phyloP scores from a whole-genome alignment of 2,113 vertebrate genomes.

The Gambusia affinis region DNA sequence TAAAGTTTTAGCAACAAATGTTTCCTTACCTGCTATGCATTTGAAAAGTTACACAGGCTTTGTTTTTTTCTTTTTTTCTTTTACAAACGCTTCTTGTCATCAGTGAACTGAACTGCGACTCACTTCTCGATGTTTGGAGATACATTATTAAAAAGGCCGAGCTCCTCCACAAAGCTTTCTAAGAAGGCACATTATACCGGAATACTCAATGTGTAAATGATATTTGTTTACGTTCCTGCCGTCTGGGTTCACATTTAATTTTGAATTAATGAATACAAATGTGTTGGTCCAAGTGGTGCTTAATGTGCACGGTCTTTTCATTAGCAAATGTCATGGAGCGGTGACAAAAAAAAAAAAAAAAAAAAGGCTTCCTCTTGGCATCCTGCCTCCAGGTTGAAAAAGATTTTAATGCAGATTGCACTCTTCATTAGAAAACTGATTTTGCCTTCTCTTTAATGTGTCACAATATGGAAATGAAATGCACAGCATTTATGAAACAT shows the following conservation, averaged over 20 bases:
- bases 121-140: conserved; percentile 48
- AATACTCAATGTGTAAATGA: conserved; percentile 49
- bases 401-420: conserved; percentile 25
- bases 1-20: conserved; percentile 44
- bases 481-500: neutral
- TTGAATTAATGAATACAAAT: conserved; percentile 66
- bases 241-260: conserved; percentile 55
- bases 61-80: conserved; percentile 19
- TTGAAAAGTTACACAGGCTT: conserved; percentile 40
- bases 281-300: conserved; percentile 58
- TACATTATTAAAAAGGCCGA: conserved; percentile 42
- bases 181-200: neutral
- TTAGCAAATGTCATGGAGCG: conserved; percentile 34
- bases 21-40: conserved; percentile 40
- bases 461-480: conserved; percentile 18
- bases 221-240: conserved; percentile 54
- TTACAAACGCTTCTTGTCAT: conserved; percentile 20
- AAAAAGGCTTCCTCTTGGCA: neutral
- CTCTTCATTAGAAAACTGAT: conserved; percentile 22
- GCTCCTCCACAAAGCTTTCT: neutral
- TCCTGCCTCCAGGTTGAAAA: conserved; percentile 24
- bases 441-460: conserved; percentile 18
- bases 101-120: conserved; percentile 54
- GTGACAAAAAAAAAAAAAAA: conserved; percentile 1
- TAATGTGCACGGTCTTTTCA: conserved; percentile 40